Evolutionary conservation across 1,140 invertebrate species (phyloP).

Genomic region (Scaptomyza hsui): DNA sequence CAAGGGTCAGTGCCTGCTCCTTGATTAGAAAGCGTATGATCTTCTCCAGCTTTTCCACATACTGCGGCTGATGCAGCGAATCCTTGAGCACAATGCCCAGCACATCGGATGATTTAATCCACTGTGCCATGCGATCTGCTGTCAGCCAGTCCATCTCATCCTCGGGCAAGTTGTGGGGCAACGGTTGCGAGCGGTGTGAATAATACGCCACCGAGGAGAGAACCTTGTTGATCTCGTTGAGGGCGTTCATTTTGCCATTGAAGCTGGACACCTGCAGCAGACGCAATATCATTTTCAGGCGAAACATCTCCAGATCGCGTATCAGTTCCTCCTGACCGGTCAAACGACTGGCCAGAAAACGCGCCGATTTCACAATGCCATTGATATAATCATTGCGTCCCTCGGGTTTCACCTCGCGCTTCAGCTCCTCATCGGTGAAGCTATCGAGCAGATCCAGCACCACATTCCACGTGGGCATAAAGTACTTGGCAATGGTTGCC

Average conservation of each 20-base stretch:
- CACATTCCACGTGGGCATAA: slow-evolving; percentile 97
- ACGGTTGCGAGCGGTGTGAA: slow-evolving; percentile 88
- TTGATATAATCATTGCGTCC: slow-evolving; percentile 96
- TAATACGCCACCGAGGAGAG: slow-evolving; percentile 96
- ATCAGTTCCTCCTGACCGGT: slow-evolving; percentile 93
- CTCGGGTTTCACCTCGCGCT: slow-evolving; percentile 98
- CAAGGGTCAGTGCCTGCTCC: slow-evolving; percentile 94
- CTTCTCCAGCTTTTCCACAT: slow-evolving; percentile 99
- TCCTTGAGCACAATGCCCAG: slow-evolving; percentile 97
- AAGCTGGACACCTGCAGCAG: slow-evolving; percentile 98
- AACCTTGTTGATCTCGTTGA: slow-evolving; percentile 99
- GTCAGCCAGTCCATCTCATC: slow-evolving; percentile 97
- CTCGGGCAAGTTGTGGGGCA: slow-evolving; percentile 82
- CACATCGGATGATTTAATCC: slow-evolving; percentile 98
- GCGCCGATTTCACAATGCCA: slow-evolving; percentile 94
- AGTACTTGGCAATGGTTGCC: slow-evolving; percentile 95
- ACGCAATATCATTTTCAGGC: slow-evolving; percentile 97
- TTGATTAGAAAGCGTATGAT: slow-evolving; percentile 98
- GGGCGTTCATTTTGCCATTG: slow-evolving; percentile 99
- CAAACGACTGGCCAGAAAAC: slow-evolving; percentile 92
- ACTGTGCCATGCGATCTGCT: slow-evolving; percentile 96
- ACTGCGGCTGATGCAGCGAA: slow-evolving; percentile 98
- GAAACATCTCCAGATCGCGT: slow-evolving; percentile 96
- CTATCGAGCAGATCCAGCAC: slow-evolving; percentile 96
- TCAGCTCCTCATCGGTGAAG: slow-evolving; percentile 98